Percentiles rank a stretch among this genome's conserved stretches.
These are phyloP conservation scores for Taurulus bubalis DNA, from an alignment of 2,113 vertebrate species.

Conservation along the genomic window DNA sequence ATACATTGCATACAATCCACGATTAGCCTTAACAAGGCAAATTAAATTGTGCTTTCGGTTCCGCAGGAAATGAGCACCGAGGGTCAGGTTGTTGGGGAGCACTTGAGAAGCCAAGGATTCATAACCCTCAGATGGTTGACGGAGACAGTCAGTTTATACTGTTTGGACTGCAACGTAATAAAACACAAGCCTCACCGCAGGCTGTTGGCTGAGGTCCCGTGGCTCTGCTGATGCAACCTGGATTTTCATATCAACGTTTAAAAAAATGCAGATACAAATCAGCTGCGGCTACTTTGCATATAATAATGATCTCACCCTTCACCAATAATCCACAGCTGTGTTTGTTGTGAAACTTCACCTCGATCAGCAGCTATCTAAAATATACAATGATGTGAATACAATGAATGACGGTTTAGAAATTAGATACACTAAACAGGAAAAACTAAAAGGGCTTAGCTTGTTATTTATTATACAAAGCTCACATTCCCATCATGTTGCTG, in stretches of 20 bases:
- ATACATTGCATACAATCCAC: slow-evolving; percentile 46
- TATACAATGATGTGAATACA: no score
- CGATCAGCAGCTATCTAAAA: no score
- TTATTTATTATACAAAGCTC: not conserved
- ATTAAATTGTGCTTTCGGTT: slow-evolving; percentile 50
- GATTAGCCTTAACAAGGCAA: slow-evolving; percentile 46
- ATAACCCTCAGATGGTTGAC: not conserved
- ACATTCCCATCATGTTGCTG: not conserved
- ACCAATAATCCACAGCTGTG: no score
- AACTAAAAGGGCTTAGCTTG: not conserved
- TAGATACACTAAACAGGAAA: not conserved
- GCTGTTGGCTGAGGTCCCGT: no score
- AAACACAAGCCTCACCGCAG: not conserved
- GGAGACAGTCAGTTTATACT: not conserved
- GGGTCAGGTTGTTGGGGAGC: not conserved
- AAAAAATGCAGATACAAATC: not conserved
- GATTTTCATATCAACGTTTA: not conserved
- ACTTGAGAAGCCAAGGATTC: slow-evolving; percentile 3
- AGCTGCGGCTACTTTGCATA: no score
- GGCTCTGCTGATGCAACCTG: not conserved
- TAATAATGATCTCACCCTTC: no score
- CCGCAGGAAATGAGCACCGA: slow-evolving; percentile 52
- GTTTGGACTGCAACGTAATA: not conserved
- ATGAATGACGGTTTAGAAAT: no score
- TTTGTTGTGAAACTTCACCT: no score